A percentile compares a stretch with the other conserved stretches of the same genome.
Conservation (phyloP, 2,797 vertebrate genomes). For the Onychomys torridus region DNA sequence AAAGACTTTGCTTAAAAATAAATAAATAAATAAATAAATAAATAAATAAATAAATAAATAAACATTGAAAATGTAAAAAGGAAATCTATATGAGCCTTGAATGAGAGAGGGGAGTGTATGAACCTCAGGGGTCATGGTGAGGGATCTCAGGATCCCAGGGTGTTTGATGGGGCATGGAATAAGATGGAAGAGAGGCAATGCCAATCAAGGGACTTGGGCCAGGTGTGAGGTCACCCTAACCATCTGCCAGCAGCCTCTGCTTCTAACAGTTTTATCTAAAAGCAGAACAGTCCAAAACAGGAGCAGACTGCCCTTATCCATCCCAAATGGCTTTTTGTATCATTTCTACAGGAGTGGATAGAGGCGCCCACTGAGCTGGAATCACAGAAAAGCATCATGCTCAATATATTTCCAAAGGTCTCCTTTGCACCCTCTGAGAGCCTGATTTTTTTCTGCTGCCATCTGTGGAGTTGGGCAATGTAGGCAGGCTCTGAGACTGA, state of each 20-base stretch:
- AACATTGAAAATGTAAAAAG: neutral
- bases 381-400: constrained; percentile 15
- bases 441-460: constrained; percentile 32
- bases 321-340: constrained; percentile 13
- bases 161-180: neutral
- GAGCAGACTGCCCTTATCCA: neutral
- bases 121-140: neutral
- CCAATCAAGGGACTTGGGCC: neutral
- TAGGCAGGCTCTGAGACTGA: constrained; percentile 56
- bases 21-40: no score
- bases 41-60: no score
- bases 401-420: constrained; percentile 54
- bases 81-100: neutral
- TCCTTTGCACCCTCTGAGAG: constrained; percentile 63
- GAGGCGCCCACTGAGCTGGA: constrained; percentile 29
- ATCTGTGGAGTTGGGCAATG: constrained; percentile 28
- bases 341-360: constrained; percentile 37
- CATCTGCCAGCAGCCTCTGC: neutral
- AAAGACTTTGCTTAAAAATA: neutral
- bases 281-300: neutral
- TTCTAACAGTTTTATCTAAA: neutral
- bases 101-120: neutral
- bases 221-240: neutral
- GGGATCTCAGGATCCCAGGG: neutral
- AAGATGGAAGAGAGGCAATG: neutral